A percentile compares a stretch with the other conserved stretches of the same genome.
These are phyloP conservation scores for Chauna torquata DNA, from an alignment of 2,113 vertebrate species.

Conservation along the genomic window DNA sequence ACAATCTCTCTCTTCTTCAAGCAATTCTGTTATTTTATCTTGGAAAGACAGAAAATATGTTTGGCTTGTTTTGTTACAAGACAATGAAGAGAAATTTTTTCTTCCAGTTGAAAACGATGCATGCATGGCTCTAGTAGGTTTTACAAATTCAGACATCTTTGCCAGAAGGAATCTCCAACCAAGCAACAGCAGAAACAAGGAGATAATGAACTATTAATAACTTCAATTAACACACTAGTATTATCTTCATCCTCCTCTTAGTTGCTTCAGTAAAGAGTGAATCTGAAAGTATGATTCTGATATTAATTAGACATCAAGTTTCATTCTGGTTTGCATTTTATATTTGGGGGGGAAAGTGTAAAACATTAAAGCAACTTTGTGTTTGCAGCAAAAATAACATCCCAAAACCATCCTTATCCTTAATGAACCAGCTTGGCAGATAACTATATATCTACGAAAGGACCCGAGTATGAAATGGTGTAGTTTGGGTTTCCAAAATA, in stretches of 20 bases:
- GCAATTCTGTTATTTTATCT: neutral
- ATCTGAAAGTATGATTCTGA: neutral
- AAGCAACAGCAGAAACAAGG: neutral
- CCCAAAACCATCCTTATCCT: neutral
- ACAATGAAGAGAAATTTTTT: neutral
- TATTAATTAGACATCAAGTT: neutral
- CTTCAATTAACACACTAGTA: neutral
- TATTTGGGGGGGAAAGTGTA: neutral
- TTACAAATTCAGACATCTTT: neutral
- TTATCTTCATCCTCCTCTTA: fast-evolving
- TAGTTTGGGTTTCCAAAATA: neutral
- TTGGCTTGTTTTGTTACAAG: neutral
- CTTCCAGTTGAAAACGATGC: neutral
- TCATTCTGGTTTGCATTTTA: neutral
- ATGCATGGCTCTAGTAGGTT: neutral
- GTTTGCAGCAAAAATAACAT: neutral
- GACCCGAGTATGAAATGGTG: neutral
- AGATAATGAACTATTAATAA: neutral
- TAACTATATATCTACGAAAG: fast-evolving
- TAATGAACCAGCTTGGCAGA: neutral
- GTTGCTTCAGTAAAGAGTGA: neutral
- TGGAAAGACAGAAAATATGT: neutral
- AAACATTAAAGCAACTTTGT: neutral
- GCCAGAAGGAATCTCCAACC: neutral
- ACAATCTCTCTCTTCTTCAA: neutral